A percentile compares a stretch with the other conserved stretches of the same genome.
These are phyloP conservation scores for Rhinophrynus dorsalis DNA, from an alignment of 2,797 vertebrate genomes.

Conservation along the genomic window DNA sequence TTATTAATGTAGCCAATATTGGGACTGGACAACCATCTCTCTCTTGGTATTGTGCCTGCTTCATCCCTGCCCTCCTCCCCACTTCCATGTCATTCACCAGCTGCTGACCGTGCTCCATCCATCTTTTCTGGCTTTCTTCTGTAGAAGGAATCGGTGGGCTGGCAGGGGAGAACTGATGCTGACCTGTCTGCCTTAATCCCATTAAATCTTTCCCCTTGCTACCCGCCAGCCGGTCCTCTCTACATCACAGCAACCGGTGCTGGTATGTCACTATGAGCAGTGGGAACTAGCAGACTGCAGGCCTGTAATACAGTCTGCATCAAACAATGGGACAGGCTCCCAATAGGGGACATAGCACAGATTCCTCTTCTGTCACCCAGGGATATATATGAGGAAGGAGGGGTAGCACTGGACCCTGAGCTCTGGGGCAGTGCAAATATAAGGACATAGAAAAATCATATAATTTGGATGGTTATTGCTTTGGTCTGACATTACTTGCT, in stretches of 20 bases:
- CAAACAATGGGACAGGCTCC: conserved; percentile 41
- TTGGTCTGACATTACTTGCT: too few species aligned
- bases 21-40: neutral
- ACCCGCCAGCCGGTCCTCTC: conserved; percentile 58
- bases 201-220: conserved; percentile 52
- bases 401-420: neutral
- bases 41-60: neutral
- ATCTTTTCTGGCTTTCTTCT: conserved; percentile 49
- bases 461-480: too few species aligned
- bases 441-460: neutral
- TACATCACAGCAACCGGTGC: conserved; percentile 62
- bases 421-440: neutral
- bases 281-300: conserved; percentile 45
- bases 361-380: conserved; percentile 57
- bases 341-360: conserved; percentile 50
- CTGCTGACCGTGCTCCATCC: conserved; percentile 33
- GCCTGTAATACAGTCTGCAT: conserved; percentile 19
- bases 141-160: conserved; percentile 20
- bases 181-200: conserved; percentile 60
- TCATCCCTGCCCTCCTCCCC: conserved; percentile 5
- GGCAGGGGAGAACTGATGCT: conserved; percentile 43
- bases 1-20: neutral
- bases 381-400: conserved; percentile 43
- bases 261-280: conserved; percentile 61
- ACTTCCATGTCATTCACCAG: conserved; percentile 28